phyloP scores from a whole-genome alignment of 2,888 invertebrate species.

The Boloria euphrosyne region DNA sequence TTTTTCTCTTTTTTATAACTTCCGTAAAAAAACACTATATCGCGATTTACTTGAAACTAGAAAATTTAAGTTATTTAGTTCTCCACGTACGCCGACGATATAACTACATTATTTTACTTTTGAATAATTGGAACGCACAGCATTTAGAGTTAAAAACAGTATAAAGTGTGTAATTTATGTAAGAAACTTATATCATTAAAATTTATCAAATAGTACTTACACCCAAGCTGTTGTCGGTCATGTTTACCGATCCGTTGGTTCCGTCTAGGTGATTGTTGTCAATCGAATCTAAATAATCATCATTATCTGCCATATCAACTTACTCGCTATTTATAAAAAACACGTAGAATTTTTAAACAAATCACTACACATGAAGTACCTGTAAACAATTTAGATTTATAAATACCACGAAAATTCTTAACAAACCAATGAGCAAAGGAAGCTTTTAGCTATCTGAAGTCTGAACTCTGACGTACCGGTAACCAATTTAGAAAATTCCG shows the following conservation, averaged over 20 bases:
- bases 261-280: slow-evolving; percentile 83
- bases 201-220: slow-evolving; percentile 55
- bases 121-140: too few species aligned
- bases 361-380: slow-evolving; percentile 51
- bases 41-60: too few species aligned
- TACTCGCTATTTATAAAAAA: slow-evolving; percentile 42
- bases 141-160: too few species aligned
- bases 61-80: too few species aligned
- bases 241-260: slow-evolving; percentile 82
- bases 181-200: slow-evolving; percentile 1
- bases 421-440: slow-evolving; percentile 51
- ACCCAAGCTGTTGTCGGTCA: slow-evolving; percentile 77
- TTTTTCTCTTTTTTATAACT: too few species aligned
- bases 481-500: slow-evolving; percentile 69
- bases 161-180: too few species aligned
- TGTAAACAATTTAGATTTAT: slow-evolving; percentile 48
- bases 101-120: too few species aligned
- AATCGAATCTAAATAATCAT: slow-evolving; percentile 78
- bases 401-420: slow-evolving; percentile 32
- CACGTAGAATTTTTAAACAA: slow-evolving; percentile 42
- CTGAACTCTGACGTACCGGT: slow-evolving; percentile 71
- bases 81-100: too few species aligned
- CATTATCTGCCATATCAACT: slow-evolving; percentile 78
- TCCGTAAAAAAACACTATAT: too few species aligned
- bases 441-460: too few species aligned